phyloP scores from a whole-genome alignment of 1,140 invertebrate genomes.

The Drosophila oshimai region DNA sequence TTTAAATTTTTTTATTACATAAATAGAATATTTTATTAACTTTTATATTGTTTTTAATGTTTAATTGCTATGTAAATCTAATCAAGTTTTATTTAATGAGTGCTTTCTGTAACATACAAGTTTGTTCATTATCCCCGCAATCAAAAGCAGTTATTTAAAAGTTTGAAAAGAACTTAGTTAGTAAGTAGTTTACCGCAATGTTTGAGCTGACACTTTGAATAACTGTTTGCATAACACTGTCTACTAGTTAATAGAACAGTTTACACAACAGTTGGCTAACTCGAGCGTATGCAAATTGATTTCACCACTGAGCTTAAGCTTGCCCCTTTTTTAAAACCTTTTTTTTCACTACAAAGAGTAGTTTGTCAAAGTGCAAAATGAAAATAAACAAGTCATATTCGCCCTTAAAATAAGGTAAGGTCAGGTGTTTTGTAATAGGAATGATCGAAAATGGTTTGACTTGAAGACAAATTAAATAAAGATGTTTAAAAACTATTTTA shows the following conservation, averaged over 20 bases:
- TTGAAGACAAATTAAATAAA: not conserved
- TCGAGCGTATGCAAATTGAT: not conserved
- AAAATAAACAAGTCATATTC: not conserved
- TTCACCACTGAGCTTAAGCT: not conserved
- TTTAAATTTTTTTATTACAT: too few relatives aligned
- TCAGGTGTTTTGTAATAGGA: not conserved
- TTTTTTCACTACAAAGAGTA: not conserved
- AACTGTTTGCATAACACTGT: conserved; percentile 17
- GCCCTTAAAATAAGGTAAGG: not conserved
- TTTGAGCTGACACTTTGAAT: not conserved
- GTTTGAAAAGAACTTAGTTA: not conserved
- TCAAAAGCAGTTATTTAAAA: not conserved
- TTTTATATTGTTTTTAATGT: not conserved
- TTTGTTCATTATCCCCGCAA: too few relatives aligned
- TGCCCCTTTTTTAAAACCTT: not conserved
- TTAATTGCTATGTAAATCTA: too few relatives aligned
- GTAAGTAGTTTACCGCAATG: not conserved
- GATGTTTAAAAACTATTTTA: too few relatives aligned
- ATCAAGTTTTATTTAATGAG: too few relatives aligned
- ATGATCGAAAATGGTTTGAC: not conserved
- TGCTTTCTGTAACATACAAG: too few relatives aligned
- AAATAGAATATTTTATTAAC: not conserved
- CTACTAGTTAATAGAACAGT: conserved; percentile 28
- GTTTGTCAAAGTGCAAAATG: conserved; percentile 6
- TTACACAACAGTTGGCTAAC: conserved; percentile 36